Base-by-base conservation (phyloP, 2,888 invertebrate species). In the Athalia cordata region DNA sequence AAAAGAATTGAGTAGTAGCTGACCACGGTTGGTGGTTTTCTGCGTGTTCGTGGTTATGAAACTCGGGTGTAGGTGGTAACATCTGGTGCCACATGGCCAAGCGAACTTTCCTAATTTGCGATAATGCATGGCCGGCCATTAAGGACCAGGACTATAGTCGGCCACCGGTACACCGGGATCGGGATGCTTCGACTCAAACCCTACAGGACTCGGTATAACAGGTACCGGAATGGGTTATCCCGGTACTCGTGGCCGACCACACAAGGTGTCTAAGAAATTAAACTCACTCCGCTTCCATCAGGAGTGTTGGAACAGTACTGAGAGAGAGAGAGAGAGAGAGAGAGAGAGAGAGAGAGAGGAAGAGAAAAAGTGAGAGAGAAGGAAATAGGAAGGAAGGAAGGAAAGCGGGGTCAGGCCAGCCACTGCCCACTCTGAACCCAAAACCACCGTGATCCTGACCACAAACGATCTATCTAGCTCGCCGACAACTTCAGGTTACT, bases 81-180 rank as follows among this genome's bases (percentile, higher is more conserved):
- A 87, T 85, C 86, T 88, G 15, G 88, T 84, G 86, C 87, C 87
- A 84, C 88, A 86, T 88, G 87, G 86, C 85, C 84, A 81, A 76
- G 78, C 83, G 82, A 88, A 88, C 88, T 88, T 88, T 88, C 85
- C 88, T 87, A 88, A 88, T 88, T 88, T 88, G 86, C 85, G 87
- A 86, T 88, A 88, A 88, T 88, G 85, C 87, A 88, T 88, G 87
- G 85, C 85, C 85, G 81, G 82, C 88, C 88, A 88, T 88, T 88
- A 87, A 87, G 87, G 86, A 84, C 83, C 79, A 80, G 52, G 72
- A 57, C n/a, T 64, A 13, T 29, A 29, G 29, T 29, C 29, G 29
- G 29, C 29, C 29, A 29, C 29, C 29, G 29, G n/a, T 52, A 47
- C 9, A 62, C 5, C 74, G n/a, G 61, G 47, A 13, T 74, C 80